Percentiles rank a stretch among this genome's conserved stretches.
Conservation (phyloP, 2,797 vertebrate species). For the Amazona ochrocephala region DNA sequence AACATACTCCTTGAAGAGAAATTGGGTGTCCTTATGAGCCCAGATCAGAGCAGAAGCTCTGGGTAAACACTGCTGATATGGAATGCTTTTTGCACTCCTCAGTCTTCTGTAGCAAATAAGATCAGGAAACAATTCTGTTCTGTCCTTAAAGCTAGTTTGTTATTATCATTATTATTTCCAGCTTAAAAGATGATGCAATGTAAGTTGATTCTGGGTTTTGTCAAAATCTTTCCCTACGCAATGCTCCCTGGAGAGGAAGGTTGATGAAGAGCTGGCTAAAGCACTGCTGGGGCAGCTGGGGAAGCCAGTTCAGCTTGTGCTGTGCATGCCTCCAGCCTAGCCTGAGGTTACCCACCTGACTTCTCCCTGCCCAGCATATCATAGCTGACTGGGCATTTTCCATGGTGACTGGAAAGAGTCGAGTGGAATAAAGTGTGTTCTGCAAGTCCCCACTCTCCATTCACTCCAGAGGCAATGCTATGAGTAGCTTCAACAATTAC, state of each 20-base stretch:
- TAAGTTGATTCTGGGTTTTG: neutral
- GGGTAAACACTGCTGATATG: neutral
- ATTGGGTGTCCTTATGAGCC: neutral
- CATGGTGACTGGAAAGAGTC: neutral
- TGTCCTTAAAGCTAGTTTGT: neutral
- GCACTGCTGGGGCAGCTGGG: neutral
- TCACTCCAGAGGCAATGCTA: neutral
- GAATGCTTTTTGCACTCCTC: neutral
- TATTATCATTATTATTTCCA: conserved; percentile 1
- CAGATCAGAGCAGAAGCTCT: neutral
- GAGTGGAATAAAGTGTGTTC: neutral
- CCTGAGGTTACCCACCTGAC: neutral
- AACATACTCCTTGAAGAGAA: conserved; percentile 16
- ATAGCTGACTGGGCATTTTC: neutral
- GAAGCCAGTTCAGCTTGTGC: neutral
- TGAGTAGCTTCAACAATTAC: neutral
- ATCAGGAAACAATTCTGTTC: neutral
- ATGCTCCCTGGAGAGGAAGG: neutral
- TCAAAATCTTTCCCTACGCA: neutral
- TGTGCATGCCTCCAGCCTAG: neutral
- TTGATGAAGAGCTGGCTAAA: neutral
- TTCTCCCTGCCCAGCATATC: neutral
- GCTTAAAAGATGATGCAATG: neutral
- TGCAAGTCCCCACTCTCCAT: neutral
- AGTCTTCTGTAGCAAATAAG: neutral